Percentiles rank a stretch among this genome's conserved stretches.
phyloP scores from a whole-genome alignment of 2,888 invertebrate species.

The Eugnorisma glareosa region DNA sequence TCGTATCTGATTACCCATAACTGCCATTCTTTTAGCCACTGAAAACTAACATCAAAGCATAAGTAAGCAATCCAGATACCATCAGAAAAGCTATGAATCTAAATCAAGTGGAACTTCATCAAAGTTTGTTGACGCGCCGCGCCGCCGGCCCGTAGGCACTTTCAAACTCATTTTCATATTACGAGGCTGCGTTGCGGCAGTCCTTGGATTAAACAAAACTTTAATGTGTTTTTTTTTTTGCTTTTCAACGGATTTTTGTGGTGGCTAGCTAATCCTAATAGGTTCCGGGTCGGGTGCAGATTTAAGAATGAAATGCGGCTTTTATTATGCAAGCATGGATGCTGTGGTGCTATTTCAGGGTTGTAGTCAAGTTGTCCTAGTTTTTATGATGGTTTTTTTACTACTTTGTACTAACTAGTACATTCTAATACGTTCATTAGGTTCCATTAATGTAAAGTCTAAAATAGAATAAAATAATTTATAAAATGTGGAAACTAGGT shows the following conservation, averaged over 20 bases:
- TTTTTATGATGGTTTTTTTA: not conserved
- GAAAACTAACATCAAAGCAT: constrained; percentile 76
- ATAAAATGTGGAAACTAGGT: no score
- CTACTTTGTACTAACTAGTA: not conserved
- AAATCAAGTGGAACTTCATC: constrained; percentile 86
- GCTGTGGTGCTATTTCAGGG: not conserved
- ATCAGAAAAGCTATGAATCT: constrained; percentile 87
- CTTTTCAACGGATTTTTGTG: constrained; percentile 39
- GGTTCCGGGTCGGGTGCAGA: constrained; percentile 9
- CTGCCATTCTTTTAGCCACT: constrained; percentile 52
- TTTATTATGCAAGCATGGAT: not conserved
- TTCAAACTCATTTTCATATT: constrained; percentile 86
- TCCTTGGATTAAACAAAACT: constrained; percentile 74
- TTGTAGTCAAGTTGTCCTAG: not conserved
- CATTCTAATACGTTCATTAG: not conserved
- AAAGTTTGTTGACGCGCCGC: constrained; percentile 80
- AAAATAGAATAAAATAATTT: not conserved
- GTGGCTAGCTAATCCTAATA: constrained; percentile 35
- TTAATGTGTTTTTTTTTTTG: constrained; percentile 68
- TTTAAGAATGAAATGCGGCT: not conserved
- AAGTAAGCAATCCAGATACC: constrained; percentile 80
- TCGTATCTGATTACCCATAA: not conserved
- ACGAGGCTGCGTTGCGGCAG: constrained; percentile 69
- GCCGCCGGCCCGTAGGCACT: constrained; percentile 77
- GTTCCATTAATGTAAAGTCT: no score